phyloP scores from a whole-genome alignment of 2,797 vertebrate species.

The Cryptoprocta ferox region DNA sequence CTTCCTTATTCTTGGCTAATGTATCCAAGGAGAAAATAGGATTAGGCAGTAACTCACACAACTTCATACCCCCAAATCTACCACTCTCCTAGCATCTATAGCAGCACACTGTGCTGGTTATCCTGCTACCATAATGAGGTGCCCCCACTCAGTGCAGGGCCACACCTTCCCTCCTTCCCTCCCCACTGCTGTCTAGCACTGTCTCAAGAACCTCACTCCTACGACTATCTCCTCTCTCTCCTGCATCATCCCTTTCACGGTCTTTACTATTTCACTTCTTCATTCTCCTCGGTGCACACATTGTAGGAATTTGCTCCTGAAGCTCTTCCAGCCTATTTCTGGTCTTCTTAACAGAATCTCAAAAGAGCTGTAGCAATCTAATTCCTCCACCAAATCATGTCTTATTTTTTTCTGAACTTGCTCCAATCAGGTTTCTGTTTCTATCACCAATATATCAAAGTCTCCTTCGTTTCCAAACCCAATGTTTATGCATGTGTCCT shows the following conservation, averaged over 20 bases:
- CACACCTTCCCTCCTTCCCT: neutral
- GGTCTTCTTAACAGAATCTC: neutral
- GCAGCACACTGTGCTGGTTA: neutral
- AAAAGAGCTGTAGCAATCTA: neutral
- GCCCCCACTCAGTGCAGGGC: too few relatives aligned
- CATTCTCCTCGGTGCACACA: neutral
- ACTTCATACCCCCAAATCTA: neutral
- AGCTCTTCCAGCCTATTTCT: neutral
- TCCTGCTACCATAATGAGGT: neutral
- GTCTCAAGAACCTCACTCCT: neutral
- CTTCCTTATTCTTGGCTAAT: neutral
- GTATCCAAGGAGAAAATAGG: neutral
- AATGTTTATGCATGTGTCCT: neutral
- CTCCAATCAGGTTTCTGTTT: neutral
- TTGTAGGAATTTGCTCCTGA: neutral
- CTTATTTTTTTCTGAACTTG: neutral
- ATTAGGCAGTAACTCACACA: neutral
- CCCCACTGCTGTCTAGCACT: fast-evolving
- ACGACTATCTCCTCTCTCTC: neutral
- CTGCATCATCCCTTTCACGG: too few relatives aligned
- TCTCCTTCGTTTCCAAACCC: neutral
- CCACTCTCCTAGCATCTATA: neutral
- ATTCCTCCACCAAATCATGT: neutral
- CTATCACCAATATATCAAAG: neutral
- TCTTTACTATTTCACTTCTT: neutral